Evolutionary conservation across 2,888 invertebrate species (phyloP).

Genomic region (Laspeyria flexula): DNA sequence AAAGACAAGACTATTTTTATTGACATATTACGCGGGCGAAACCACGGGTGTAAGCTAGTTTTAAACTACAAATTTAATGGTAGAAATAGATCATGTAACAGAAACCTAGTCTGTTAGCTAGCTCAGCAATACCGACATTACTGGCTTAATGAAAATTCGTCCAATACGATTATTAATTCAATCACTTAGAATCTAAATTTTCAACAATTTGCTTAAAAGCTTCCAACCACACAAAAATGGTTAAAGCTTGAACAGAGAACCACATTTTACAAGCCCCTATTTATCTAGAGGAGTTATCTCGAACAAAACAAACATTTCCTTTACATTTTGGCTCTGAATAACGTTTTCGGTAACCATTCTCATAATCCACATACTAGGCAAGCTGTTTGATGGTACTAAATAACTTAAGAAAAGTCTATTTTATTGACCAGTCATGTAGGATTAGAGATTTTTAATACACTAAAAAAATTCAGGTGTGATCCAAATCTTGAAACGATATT

Average conservation of each 20-base stretch:
- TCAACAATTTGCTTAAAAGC: not conserved
- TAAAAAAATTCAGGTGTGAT: too few relatives aligned
- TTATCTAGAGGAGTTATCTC: not conserved
- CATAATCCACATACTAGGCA: conserved; percentile 9
- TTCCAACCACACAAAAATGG: not conserved
- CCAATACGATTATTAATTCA: too few relatives aligned
- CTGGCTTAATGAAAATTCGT: too few relatives aligned
- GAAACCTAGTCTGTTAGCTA: too few relatives aligned
- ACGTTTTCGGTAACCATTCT: conserved; percentile 6
- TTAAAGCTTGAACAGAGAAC: not conserved
- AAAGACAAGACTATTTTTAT: too few relatives aligned
- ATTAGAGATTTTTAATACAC: not conserved
- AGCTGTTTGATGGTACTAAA: not conserved
- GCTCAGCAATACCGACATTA: too few relatives aligned
- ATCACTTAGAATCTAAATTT: too few relatives aligned
- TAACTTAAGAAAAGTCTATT: conserved; percentile 15
- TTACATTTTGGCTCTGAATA: not conserved
- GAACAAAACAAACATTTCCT: not conserved
- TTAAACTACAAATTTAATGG: too few relatives aligned
- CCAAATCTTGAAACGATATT: too few relatives aligned
- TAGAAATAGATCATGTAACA: too few relatives aligned
- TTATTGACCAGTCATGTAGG: not conserved
- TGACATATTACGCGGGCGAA: too few relatives aligned
- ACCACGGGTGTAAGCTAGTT: too few relatives aligned
- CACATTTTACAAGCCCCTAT: not conserved